Base-by-base conservation (phyloP, 2,888 invertebrate genomes). In the Aleiodes alternator region DNA sequence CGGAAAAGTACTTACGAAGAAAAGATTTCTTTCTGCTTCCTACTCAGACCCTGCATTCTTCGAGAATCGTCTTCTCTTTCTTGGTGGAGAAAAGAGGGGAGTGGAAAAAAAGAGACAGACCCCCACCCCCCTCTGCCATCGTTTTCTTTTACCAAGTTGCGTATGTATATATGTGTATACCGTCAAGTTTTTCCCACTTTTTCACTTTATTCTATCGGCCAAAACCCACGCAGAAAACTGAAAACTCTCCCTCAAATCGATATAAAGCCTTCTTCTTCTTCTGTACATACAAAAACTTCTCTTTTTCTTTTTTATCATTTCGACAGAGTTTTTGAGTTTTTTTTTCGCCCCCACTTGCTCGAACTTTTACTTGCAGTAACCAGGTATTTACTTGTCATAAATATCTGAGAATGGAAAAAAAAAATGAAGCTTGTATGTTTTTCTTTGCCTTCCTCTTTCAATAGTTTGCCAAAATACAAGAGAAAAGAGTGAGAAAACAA, bases 331-430 rank as follows among this genome's bases (percentile, higher is more conserved):
- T n/a, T 56, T 23, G 23, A 11, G 8, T 3, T 56, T 56, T 23
- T 9, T 23, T n/a, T n/a, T n/a, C n/a, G n/a, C n/a, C 29, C 11
- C 23, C 34, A 38, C 34, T 23, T 59, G n/a, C 34, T n/a, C 43
- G 9, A 43, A 38, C 50, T 57, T 73, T 14, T 48, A 73, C 29
- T 29, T 55, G 34, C 51, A 83, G 80, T 81, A 84, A 83, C 82
- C 83, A 83, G 83, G 82, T 85, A 86, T 85, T 85, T 86, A 85
- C 82, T 81, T 79, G 80, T 80, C 78, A 82, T 83, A 85, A 86
- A 86, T 70, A 75, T 61, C 64, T 8, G 12, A 38, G 9, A 23
- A 23, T 83, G 81, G 82, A 79, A 79, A 14, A 34, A 59, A 59
- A 34, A 34, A 59, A 59, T 34, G n/a, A 31, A 59, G n/a, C 57